Evolutionary conservation across 2,113 vertebrate genomes (phyloP), one percentile per base, ranked within the genome.

Genomic region (Nothocercus julius): DNA sequence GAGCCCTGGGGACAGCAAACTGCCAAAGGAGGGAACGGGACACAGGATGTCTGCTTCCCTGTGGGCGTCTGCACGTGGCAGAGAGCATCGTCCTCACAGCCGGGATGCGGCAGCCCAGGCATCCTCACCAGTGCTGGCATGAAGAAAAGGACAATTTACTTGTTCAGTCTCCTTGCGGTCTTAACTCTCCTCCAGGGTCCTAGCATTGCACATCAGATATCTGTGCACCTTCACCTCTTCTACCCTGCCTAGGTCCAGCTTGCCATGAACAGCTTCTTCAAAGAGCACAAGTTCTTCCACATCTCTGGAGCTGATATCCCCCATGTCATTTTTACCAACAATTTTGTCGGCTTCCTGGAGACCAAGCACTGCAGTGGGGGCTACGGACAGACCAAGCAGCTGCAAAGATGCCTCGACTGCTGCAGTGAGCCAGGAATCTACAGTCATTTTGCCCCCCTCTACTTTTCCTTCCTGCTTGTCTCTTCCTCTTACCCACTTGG

Each of bases 371-470:
- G 93, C 47, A 70, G 13, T 1, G 4, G 10, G 3, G 89, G 89
- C 47, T 94, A 89, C 6, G 81, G 85, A 47, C 85, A 85, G 53
- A 89, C 81, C 76, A 85, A 72, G 59, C 81, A 85, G 70, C 22
- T 92, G 64, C 85, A 19, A 19, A 73, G 51, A 49, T 94, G 81
- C 40, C 93, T 76, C 17, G 7, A 85, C 70, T 92, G 89, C 38
- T 94, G 93, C 70, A 77, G 89, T 85, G 27, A 94, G 93, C 59
- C 27, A 53, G 45, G 61, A 62, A 13, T 18, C 58, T 58, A 14
- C 44, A 76, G 16, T 45, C 38, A 44, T 66, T 59, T 66, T 28
- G 11, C 19, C 44, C n/a, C 45, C 19, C 14, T 42, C 34, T 9
- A 12, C 51, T 47, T 45, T 44, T 20, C 11, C 21, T 13, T 22